phyloP scores from a whole-genome alignment of 2,888 invertebrate species.

The Andricus curvator region DNA sequence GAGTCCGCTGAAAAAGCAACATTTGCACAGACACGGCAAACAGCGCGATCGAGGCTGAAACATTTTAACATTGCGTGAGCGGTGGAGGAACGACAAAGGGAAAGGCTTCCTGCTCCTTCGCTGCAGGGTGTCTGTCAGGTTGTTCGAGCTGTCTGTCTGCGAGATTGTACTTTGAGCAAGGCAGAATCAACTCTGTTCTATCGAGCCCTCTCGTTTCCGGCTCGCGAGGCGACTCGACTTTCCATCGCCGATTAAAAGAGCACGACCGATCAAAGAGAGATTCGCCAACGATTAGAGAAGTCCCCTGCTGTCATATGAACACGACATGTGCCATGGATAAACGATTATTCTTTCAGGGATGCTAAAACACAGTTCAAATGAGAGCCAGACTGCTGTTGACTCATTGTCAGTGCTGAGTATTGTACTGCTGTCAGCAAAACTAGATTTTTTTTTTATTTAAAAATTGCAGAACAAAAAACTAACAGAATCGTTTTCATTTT shows the following conservation, averaged over 20 bases:
- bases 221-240: constrained; percentile 9
- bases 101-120: constrained; percentile 69
- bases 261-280: constrained; percentile 40
- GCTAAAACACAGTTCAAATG: not conserved
- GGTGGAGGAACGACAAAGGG: constrained; percentile 67
- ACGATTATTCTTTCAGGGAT: constrained; percentile 13
- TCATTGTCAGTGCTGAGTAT: not conserved
- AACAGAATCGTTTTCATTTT: not conserved
- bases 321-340: constrained; percentile 38
- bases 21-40: constrained; percentile 48
- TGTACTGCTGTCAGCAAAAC: not conserved
- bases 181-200: constrained; percentile 41
- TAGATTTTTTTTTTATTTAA: not conserved
- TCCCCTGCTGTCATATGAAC: constrained; percentile 21
- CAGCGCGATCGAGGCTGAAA: constrained; percentile 29
- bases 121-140: constrained; percentile 61
- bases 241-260: constrained; percentile 30
- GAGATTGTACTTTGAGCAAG: constrained; percentile 48
- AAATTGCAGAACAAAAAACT: not conserved
- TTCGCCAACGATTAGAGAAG: constrained; percentile 23
- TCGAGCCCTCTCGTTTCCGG: constrained; percentile 29
- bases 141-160: constrained; percentile 65
- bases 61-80: constrained; percentile 44
- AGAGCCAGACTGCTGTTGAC: not conserved
- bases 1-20: constrained; percentile 63